phyloP scores from a whole-genome alignment of 2,888 invertebrate genomes.

The Sclerodermus sp. region DNA sequence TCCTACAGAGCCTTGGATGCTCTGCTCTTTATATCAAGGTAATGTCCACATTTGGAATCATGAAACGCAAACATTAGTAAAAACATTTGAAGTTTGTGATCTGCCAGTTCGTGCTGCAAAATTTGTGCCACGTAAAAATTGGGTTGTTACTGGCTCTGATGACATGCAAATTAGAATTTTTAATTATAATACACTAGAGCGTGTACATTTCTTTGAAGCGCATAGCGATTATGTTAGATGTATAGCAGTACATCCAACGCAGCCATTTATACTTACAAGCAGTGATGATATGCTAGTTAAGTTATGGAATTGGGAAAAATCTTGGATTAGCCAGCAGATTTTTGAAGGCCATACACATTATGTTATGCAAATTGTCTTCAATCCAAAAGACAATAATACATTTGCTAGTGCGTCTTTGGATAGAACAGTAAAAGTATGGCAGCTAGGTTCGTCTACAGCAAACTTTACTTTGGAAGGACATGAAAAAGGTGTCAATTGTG shows the following conservation, averaged over 20 bases:
- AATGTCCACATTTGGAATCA: slow-evolving; percentile 99
- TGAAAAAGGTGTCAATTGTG: slow-evolving; percentile 98
- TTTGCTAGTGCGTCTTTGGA: slow-evolving; percentile 99
- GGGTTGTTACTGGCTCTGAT: slow-evolving; percentile 97
- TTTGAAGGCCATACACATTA: slow-evolving; percentile 99
- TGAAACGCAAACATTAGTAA: slow-evolving; percentile 88
- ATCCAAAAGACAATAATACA: slow-evolving; percentile 99
- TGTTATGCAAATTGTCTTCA: slow-evolving; percentile 99
- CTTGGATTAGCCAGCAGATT: slow-evolving; percentile 96
- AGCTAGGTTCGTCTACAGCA: slow-evolving; percentile 93
- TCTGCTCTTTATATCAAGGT: slow-evolving; percentile 97
- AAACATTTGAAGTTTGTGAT: slow-evolving; percentile 93
- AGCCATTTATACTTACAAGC: slow-evolving; percentile 94
- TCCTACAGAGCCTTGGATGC: slow-evolving; percentile 97
- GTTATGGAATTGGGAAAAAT: slow-evolving; percentile 99
- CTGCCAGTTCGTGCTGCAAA: slow-evolving; percentile 94
- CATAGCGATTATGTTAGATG: slow-evolving; percentile 98
- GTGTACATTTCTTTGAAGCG: slow-evolving; percentile 95
- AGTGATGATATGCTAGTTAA: slow-evolving; percentile 99
- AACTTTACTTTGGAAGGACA: slow-evolving; percentile 98
- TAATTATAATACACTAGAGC: slow-evolving; percentile 97
- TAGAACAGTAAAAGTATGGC: slow-evolving; percentile 98
- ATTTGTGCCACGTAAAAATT: slow-evolving; percentile 96
- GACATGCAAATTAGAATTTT: slow-evolving; percentile 94
- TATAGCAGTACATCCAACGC: slow-evolving; percentile 96